phyloP scores from a whole-genome alignment of 2,113 vertebrate genomes.

The Dicrurus megarhynchus region DNA sequence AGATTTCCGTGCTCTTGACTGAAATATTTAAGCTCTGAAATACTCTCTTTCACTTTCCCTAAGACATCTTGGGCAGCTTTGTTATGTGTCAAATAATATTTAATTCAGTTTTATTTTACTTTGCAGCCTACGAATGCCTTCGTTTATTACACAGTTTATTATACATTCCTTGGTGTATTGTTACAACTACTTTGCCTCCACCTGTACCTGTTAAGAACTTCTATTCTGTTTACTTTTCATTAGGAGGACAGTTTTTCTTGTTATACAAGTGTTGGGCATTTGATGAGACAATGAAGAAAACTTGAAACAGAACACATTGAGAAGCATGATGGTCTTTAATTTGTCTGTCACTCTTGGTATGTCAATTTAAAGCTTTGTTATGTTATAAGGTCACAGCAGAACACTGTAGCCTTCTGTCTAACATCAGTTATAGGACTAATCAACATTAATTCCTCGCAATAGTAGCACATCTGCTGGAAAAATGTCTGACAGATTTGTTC shows the following conservation, averaged over 20 bases:
- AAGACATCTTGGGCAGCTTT: background rate
- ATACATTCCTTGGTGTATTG: background rate
- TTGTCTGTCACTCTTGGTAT: background rate
- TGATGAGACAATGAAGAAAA: background rate
- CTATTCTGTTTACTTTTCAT: background rate
- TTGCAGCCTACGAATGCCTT: background rate
- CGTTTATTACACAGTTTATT: background rate
- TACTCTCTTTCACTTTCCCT: background rate
- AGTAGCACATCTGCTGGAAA: background rate
- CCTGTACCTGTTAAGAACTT: background rate
- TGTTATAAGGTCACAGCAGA: background rate
- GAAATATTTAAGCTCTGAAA: background rate
- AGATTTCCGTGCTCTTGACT: background rate
- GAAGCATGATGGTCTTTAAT: background rate
- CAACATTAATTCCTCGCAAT: background rate
- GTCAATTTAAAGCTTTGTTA: background rate
- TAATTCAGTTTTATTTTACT: background rate
- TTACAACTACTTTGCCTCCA: background rate
- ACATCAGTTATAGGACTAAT: background rate
- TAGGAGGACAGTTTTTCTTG: background rate
- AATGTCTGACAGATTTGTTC: background rate
- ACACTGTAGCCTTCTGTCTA: background rate
- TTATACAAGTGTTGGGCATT: background rate
- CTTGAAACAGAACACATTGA: background rate
- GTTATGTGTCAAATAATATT: background rate